These are phyloP conservation scores for Avahi laniger DNA, from an alignment of 2,797 vertebrate genomes.

Conservation along the genomic window DNA sequence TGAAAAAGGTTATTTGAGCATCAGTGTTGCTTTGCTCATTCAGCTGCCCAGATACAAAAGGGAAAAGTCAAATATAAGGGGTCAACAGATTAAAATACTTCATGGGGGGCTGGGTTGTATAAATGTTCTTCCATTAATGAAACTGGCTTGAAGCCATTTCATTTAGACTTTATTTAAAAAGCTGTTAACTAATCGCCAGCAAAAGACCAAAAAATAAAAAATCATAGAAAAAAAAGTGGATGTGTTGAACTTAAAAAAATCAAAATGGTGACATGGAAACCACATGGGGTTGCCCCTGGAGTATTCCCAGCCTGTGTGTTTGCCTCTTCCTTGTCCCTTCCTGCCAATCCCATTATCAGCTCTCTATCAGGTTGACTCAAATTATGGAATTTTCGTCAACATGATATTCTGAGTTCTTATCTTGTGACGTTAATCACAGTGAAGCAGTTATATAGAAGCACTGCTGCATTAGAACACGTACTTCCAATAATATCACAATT, in stretches of 20 bases:
- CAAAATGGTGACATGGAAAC: neutral
- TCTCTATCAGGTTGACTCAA: neutral
- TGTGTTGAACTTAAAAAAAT: neutral
- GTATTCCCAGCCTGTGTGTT: neutral
- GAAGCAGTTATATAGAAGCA: conserved; percentile 27
- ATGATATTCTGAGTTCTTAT: neutral
- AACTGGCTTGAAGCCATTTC: conserved; percentile 36
- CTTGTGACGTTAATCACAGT: conserved; percentile 43
- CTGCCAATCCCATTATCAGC: neutral
- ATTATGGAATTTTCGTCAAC: conserved; percentile 29
- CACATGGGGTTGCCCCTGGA: neutral
- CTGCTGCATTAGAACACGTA: neutral
- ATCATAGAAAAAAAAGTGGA: neutral
- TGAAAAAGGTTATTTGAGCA: neutral
- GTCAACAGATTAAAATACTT: neutral
- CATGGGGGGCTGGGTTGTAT: neutral
- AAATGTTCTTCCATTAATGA: conserved; percentile 25
- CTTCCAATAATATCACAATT: neutral
- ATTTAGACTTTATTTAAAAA: conserved; percentile 50
- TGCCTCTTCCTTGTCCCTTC: neutral
- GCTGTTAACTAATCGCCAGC: conserved; percentile 1
- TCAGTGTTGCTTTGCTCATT: neutral
- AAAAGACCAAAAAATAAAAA: neutral
- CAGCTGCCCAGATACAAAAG: neutral
- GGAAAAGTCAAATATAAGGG: neutral